Base-by-base conservation (phyloP, 2,113 vertebrate species). In the Acrocephalus arundinaceus region DNA sequence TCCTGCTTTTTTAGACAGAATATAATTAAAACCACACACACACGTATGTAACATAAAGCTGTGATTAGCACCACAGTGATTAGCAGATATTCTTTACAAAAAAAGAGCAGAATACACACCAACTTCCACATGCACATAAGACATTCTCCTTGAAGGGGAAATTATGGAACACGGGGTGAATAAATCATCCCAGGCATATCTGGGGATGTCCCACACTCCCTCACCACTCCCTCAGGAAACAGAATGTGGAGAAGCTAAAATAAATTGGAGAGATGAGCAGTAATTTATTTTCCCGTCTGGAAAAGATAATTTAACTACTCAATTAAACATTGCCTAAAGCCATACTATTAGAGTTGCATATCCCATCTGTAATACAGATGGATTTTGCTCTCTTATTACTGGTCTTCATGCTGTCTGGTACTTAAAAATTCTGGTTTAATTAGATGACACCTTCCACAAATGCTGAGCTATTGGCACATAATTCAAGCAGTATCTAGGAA, bases 301-400 rank as follows among this genome's bases (percentile, higher is more conserved):
- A 87, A 94, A 91, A 97, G 81, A 97, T 93, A 97, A 92, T 95
- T 96, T 96, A 95, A 96, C 94, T 91, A 93, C 93, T 96, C 93
- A 97, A 97, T 95, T 97, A 97, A 96, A 96, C 83, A 96, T 76
- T 85, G 94, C 93, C 95, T 70, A 61, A 74, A 96, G 95, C 90
- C 74, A 80, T 75, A 87, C 89, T 83, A 81, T 95, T 95, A 90
- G 71, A 92, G 62, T 41, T 93, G 90, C 87, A 91, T 81, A 67
- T 80, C 85, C 91, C 94, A 91, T 94, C 94, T 93, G 87, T 87
- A 95, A 93, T 85, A 85, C 89, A 96, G 93, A 94, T n/a, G 30
- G 84, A 87, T 95, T 91, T 94, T 91, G 41, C 80, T 94, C 78
- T 95, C 91, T 75, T 91, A 82, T 96, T 96, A 94, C 85, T 94